Base-by-base conservation (phyloP, 2,888 invertebrate species). In the Watsonalla cultraria region DNA sequence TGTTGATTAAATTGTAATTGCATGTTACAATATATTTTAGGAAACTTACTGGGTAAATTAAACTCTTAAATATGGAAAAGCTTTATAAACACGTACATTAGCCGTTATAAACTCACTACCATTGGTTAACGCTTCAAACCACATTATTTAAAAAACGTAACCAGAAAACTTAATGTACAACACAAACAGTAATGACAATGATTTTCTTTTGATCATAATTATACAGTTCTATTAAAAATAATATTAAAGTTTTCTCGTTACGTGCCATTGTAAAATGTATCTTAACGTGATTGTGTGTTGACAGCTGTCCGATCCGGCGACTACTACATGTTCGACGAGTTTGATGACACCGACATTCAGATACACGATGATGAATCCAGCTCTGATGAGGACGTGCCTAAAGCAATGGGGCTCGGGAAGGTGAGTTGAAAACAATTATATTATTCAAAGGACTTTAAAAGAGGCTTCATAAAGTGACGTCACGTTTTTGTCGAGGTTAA, bases 261-360 rank as follows among this genome's bases (percentile, higher is more conserved):
- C 66, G 56, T 60, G 59, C 52, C 47, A n/a, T 33, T 14, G 24
- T 24, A 49, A 15, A 49, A 7, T 46, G 53, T 49, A 37, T 54
- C 13, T 55, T 54, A 59, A 51, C 42, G 46, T 7, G 50, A 39
- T 51, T 64, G 59, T 56, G 68, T 61, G 47, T 70, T 66, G 85
- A 80, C 91, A 99, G 99, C 99, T 52, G 95, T 99, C 56, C 95
- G 99, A 52, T 98, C 98, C 57, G 99, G 99, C 14, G 99, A 99
- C 89, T 99, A 99, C 90, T 99, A 98, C 90, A 98, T 99, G 98
- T 99, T 99, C 90, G 98, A 99, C 76, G 98, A 98, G 66, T 93
- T 96, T 75, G 95, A 96, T 71, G 96, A 96, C 66, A 95, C 96
- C 56, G 95, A 96, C 46, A 93, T 95, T 60, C 95, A 94, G 62